Conservation (phyloP, 2,888 invertebrate species). For the Melangyna quadrimaculata region DNA sequence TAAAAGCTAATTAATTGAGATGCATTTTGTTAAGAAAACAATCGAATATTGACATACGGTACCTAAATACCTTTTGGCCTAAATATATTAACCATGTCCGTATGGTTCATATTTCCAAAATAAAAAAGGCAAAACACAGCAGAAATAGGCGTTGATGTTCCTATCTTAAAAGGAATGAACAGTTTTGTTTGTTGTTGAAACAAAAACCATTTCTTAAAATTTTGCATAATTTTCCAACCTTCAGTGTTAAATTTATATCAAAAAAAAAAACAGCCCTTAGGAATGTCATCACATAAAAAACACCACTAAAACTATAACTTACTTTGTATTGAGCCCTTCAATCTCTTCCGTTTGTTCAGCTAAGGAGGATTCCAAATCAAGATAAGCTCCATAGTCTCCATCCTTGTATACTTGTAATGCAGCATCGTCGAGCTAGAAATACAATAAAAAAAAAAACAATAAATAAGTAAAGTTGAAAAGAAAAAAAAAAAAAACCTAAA, state of each 20-base stretch:
- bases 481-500: not conserved
- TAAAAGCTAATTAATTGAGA: too few species aligned
- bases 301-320: conserved; percentile 78
- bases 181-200: too few species aligned
- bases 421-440: conserved; percentile 96
- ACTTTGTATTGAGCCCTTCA: conserved; percentile 97
- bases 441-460: conserved; percentile 51
- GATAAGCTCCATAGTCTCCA: conserved; percentile 97
- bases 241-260: not conserved
- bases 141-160: too few species aligned
- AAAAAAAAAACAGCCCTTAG: conserved; percentile 4
- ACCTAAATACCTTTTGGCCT: too few species aligned
- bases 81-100: too few species aligned
- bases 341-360: conserved; percentile 98
- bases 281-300: conserved; percentile 43
- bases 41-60: too few species aligned
- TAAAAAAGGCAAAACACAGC: too few species aligned
- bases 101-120: too few species aligned
- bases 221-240: not conserved
- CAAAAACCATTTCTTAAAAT: too few species aligned
- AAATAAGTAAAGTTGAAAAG: not conserved
- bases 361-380: conserved; percentile 97
- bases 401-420: conserved; percentile 98
- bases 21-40: too few species aligned
- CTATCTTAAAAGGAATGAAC: too few species aligned